These are phyloP conservation scores for Nycteola revayana DNA, from an alignment of 2,888 invertebrate species.

Conservation along the genomic window DNA sequence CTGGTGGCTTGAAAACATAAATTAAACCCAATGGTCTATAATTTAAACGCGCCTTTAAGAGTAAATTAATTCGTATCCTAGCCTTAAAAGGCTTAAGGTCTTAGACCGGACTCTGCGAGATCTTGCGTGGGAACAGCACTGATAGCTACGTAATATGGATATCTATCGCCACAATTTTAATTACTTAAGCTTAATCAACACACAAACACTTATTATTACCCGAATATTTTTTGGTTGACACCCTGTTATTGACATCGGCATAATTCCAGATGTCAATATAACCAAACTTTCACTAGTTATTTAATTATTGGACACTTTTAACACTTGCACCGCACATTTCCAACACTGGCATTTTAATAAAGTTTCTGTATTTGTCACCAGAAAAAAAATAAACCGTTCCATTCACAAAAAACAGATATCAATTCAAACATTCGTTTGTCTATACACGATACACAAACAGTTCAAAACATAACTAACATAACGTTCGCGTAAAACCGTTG, in stretches of 20 bases:
- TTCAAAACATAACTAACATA: constrained; percentile 71
- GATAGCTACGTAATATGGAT: too few relatives aligned
- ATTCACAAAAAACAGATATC: constrained; percentile 50
- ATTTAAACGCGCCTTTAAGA: constrained; percentile 17
- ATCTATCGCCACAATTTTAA: too few relatives aligned
- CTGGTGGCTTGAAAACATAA: constrained; percentile 11
- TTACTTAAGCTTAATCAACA: background rate
- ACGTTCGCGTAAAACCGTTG: constrained; percentile 61
- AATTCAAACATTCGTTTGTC: constrained; percentile 32
- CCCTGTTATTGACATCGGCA: constrained; percentile 21
- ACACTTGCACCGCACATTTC: constrained; percentile 21
- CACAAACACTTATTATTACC: background rate
- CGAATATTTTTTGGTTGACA: constrained; percentile 14
- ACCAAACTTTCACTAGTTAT: constrained; percentile 60
- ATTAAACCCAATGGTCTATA: constrained; percentile 15
- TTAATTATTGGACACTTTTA: constrained; percentile 16
- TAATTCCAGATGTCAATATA: constrained; percentile 60
- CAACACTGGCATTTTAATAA: constrained; percentile 16
- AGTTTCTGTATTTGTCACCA: constrained; percentile 10
- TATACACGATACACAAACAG: constrained; percentile 41
- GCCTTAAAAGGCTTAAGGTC: constrained; percentile 37
- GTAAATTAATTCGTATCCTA: constrained; percentile 24
- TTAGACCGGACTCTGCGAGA: constrained; percentile 44
- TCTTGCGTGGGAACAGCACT: constrained; percentile 13
- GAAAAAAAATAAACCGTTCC: constrained; percentile 39